phyloP scores from a whole-genome alignment of 1,140 invertebrate species.

The Drosophila yakuba region DNA sequence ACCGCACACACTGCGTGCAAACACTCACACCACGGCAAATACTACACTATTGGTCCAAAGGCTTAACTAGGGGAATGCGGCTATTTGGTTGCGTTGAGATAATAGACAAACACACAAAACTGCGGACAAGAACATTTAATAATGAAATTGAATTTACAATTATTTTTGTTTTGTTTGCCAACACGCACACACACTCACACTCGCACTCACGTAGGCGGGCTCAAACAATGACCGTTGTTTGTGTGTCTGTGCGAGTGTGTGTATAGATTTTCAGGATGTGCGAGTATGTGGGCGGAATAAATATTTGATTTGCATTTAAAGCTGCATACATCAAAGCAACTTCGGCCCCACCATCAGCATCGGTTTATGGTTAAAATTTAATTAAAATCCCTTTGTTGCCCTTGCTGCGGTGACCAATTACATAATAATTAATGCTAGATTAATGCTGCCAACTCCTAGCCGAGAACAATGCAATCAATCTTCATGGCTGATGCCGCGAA shows the following conservation, averaged over 20 bases:
- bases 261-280: conserved; percentile 1
- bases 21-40: conserved; percentile 22
- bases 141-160: conserved; percentile 82
- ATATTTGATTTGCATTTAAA: conserved; percentile 79
- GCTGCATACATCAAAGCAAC: conserved; percentile 64
- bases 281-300: conserved; percentile 39
- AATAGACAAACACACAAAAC: conserved; percentile 71
- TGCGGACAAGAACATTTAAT: conserved; percentile 70
- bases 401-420: conserved; percentile 58
- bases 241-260: not conserved
- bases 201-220: conserved; percentile 31
- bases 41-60: conserved; percentile 8
- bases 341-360: conserved; percentile 6
- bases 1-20: conserved; percentile 67
- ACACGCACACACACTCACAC: not conserved
- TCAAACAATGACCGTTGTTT: conserved; percentile 43
- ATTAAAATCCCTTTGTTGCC: conserved; percentile 73
- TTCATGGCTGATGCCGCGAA: conserved; percentile 19
- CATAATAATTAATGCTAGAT: conserved; percentile 80
- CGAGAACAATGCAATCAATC: conserved; percentile 66
- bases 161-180: conserved; percentile 72
- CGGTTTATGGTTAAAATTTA: conserved; percentile 59
- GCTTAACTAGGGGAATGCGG: conserved; percentile 27
- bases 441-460: conserved; percentile 48
- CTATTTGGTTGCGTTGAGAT: conserved; percentile 35